Evolutionary conservation across 2,888 invertebrate genomes (phyloP), one percentile per base, ranked within the genome.

Genomic region (Charanyca ferruginea): DNA sequence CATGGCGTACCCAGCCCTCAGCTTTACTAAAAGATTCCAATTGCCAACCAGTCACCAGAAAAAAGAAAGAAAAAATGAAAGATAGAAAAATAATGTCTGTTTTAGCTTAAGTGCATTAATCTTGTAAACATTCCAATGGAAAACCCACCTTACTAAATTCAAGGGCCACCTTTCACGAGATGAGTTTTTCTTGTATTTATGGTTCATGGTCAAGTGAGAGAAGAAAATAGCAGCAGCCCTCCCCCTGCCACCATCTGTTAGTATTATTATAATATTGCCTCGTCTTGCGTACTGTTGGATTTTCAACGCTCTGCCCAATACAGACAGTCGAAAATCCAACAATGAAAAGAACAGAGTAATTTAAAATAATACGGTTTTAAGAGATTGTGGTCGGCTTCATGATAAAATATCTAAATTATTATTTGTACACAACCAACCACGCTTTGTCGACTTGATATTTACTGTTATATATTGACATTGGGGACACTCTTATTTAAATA

Each of bases 401-500:
- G 3, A 51, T 62, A n/a, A 38, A 23, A 11, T 47, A 20, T 25
- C 2, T 25, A 41, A 59, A 28, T 16, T 13, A 38, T 35, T 8
- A 73, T 49, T 51, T 41, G 23, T 5, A 9, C 13, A n/a, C 6
- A 41, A 52, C 8, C 11, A 11, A 57, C 41, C 16, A 55, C 23
- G 38, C 49, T 44, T 9, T 38, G 13, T 35, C n/a, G 38, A 20
- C 22, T 20, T 38, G 13, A 13, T 23, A 13, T 23, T 8, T 23
- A 38, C 23, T 32, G 18, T 35, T 35, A 35, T 38, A 13, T 32
- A 32, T n/a, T n/a, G n/a, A n/a, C 8, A 32, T 48, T 48, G n/a
- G n/a, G n/a, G n/a, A n/a, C n/a, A n/a, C n/a, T n/a, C n/a, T 3
- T 32, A 48, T 66, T 53, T 38, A 59, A 9, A 35, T 22, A 18